Base-by-base conservation (phyloP, 2,113 vertebrate genomes). In the Gobius niger region DNA sequence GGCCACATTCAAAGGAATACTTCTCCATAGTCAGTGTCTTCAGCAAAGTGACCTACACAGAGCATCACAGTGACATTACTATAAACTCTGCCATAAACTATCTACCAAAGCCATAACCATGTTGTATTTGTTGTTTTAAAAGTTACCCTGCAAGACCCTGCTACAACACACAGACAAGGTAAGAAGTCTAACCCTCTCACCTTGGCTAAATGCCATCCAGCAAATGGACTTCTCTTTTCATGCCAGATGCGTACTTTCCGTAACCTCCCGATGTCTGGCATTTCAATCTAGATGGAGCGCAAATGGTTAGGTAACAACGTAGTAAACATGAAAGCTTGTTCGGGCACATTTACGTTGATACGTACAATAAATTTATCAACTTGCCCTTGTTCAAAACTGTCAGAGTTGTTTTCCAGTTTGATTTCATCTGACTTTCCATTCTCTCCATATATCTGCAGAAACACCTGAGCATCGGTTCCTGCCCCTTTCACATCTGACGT, bases 151-250 rank as follows among this genome's bases (percentile, higher is more conserved):
- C 40, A 62, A 44, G 50, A n/a, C n/a, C n/a, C n/a, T 52, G 53
- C 70, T 59, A 68, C 47, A 63, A 61, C 24, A 66, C 57, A 61
- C 60, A 56, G 13, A 65, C 3, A 34, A 44, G 59, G 7, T 15
- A 67, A 67, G 5, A 41, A 49, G 53, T 53, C 93, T 94, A 81
- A 99, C 97, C 94, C 91, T 53, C 93, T 94, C 80, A 99, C 97
- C 94, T 92, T 96, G 41, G 93, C 92, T 81, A 99, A 93, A 88
- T 99, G 98, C 98, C 98, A 98, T 12, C 98, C 98, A 70, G 96
- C 87, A 77, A 98, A 98, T 1, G 96, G 95, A 74, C 87, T 88
- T 82, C 94, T 93, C 76, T 94, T 98, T 80, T 99, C 94, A 0
- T 99, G 96, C 97, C 98, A 98, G 76, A 94, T 95, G 63, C 96